Conservation (phyloP, 2,888 invertebrate genomes). For the Amblyjoppa proteus region DNA sequence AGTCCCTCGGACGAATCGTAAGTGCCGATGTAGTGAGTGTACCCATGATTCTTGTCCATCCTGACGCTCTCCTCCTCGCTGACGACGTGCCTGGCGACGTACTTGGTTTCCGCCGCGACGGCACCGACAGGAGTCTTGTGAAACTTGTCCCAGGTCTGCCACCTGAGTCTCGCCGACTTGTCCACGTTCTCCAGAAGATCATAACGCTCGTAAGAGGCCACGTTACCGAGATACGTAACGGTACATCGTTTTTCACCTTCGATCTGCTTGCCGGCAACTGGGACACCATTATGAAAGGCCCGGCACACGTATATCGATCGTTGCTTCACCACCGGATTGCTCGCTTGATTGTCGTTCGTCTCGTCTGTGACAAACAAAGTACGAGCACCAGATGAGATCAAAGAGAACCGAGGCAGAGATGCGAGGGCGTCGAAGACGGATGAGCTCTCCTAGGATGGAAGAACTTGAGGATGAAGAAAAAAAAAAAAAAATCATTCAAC, state of each 20-base stretch:
- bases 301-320: conserved; percentile 90
- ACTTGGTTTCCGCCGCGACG: conserved; percentile 85
- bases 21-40: conserved; percentile 90
- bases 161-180: conserved; percentile 90
- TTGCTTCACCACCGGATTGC: conserved; percentile 63
- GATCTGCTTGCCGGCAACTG: conserved; percentile 90
- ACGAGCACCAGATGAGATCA: conserved; percentile 10
- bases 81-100: conserved; percentile 85
- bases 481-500: conserved; percentile 41
- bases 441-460: not conserved
- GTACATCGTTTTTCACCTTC: conserved; percentile 88
- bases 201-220: conserved; percentile 87
- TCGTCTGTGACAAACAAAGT: conserved; percentile 62
- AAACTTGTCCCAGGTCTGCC: conserved; percentile 92
- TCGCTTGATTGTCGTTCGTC: conserved; percentile 71
- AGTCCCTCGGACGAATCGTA: conserved; percentile 88
- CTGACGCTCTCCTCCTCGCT: conserved; percentile 69
- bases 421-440: not conserved
- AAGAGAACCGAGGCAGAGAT: not conserved
- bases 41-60: conserved; percentile 74
- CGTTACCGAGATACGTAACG: conserved; percentile 88
- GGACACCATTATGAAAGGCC: conserved; percentile 90
- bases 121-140: conserved; percentile 89
- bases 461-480: not conserved
- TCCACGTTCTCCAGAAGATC: conserved; percentile 93